These are phyloP conservation scores for Drosophila lacertosa DNA, from an alignment of 1,140 invertebrate genomes.

Conservation along the genomic window DNA sequence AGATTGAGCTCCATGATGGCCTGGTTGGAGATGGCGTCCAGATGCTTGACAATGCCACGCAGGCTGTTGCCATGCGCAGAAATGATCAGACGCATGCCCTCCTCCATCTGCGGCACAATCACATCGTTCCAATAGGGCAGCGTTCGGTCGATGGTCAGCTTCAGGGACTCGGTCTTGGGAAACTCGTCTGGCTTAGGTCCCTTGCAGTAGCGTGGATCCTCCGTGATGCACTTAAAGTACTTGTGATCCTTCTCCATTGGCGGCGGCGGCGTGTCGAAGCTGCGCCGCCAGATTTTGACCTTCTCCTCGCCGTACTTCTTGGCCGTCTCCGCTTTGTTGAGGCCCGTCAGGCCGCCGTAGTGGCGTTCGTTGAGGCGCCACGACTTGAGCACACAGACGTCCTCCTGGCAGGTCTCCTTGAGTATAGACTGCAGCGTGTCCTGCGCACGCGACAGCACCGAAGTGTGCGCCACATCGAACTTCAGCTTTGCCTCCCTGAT, in stretches of 20 bases:
- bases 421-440: slow-evolving; percentile 92
- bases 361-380: slow-evolving; percentile 98
- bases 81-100: slow-evolving; percentile 94
- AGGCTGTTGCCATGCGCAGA: slow-evolving; percentile 98
- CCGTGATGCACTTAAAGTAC: slow-evolving; percentile 93
- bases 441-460: slow-evolving; percentile 94
- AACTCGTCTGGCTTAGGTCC: slow-evolving; percentile 91
- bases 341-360: slow-evolving; percentile 96
- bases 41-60: slow-evolving; percentile 96
- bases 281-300: slow-evolving; percentile 96
- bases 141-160: slow-evolving; percentile 94
- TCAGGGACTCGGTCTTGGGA: slow-evolving; percentile 95
- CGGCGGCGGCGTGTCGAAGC: slow-evolving; percentile 96
- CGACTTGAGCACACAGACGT: slow-evolving; percentile 91
- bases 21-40: slow-evolving; percentile 92
- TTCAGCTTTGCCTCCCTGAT: slow-evolving; percentile 91
- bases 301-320: slow-evolving; percentile 96
- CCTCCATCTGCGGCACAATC: slow-evolving; percentile 94
- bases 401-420: slow-evolving; percentile 90
- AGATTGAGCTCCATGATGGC: slow-evolving; percentile 96
- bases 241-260: slow-evolving; percentile 92
- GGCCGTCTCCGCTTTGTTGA: slow-evolving; percentile 98
- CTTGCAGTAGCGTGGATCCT: slow-evolving; percentile 90
- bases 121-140: slow-evolving; percentile 97
- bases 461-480: slow-evolving; percentile 96